Percentiles rank a stretch among this genome's conserved stretches.
Evolutionary conservation across 2,797 vertebrate genomes (phyloP).

Genomic region (Pipistrellus nathusii): DNA sequence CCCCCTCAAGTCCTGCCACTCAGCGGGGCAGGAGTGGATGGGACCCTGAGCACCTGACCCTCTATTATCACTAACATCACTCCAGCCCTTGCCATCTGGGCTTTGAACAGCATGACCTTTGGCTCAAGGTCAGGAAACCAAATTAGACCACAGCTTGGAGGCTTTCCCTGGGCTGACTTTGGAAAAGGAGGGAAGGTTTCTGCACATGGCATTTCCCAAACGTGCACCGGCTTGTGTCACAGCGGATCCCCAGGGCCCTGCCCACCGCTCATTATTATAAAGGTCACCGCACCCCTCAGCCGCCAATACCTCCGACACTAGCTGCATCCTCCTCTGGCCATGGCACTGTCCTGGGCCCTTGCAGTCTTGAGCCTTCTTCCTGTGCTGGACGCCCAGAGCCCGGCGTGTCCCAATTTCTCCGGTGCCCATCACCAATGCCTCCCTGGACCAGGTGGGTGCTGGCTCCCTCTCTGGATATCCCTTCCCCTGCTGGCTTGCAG

Average conservation of each 20-base stretch:
- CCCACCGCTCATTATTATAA: slow-evolving; percentile 45
- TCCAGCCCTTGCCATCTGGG: neutral
- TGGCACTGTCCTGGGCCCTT: slow-evolving; percentile 34
- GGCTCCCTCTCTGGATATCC: neutral
- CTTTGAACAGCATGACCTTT: neutral
- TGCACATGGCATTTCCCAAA: slow-evolving; percentile 30
- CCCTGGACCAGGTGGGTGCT: slow-evolving; percentile 42
- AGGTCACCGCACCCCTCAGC: neutral
- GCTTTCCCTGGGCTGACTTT: neutral
- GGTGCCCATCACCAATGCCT: slow-evolving; percentile 30
- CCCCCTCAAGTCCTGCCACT: neutral
- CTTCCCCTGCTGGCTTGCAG: neutral
- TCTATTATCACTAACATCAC: no score
- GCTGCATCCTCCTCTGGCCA: neutral
- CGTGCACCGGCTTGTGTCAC: neutral
- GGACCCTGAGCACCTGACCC: neutral
- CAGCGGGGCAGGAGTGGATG: neutral
- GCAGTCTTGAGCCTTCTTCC: slow-evolving; percentile 65
- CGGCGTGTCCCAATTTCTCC: neutral
- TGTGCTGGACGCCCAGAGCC: slow-evolving; percentile 50
- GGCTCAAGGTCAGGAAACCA: neutral
- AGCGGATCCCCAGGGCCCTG: neutral
- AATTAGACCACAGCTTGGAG: neutral
- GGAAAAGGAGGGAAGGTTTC: neutral
- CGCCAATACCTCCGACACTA: neutral